Evolutionary conservation across 2,797 vertebrate species (phyloP), one percentile per base, ranked within the genome.

Genomic region (Crax fasciolata): DNA sequence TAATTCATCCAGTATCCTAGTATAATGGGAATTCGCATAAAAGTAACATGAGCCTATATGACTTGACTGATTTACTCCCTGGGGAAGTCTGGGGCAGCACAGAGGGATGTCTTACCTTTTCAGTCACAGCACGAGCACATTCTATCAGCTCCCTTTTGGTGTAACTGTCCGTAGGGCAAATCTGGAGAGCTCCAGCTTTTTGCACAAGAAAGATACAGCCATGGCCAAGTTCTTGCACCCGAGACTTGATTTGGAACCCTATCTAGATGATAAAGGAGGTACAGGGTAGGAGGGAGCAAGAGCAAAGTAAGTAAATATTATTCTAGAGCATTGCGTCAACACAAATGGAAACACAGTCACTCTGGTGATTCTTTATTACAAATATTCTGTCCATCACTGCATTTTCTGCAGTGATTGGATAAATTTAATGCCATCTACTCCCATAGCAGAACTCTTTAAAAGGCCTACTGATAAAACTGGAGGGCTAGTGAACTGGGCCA

Each of bases 131-230:
- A 0, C 99, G 99, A 55, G 99, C 99, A 54, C 99, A 99, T 28
- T 99, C 99, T 8, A 99, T 99, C 94, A 99, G 98, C 97, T 99
- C 99, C 75, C 99, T 97, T 92, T 99, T 99, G 92, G 99, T 99
- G 96, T 99, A 99, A 95, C 98, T 97, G 89, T 99, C 99, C 0
- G 99, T 99, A 35, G 99, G 99, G 80, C 98, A 99, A 80, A 99
- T 98, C 98, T 99, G 99, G 66, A 99, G 98, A 14, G 99, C 98
- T 46, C 99, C 99, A 0, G 99, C 99, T 97, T 99, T 99, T 97
- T 99, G 99, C n/a, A 99, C 99, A 91, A 99, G 98, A 95, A 98
- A 99, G 97, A 99, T 99, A 67, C 99, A 99, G 91, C 99, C 98
- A 1, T 99, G 99, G 25, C 99, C 99, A 39, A 99, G 98, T 76